Evolutionary conservation across 2,113 vertebrate genomes (phyloP), one percentile per base, ranked within the genome.

Genomic region (Callipepla squamata): DNA sequence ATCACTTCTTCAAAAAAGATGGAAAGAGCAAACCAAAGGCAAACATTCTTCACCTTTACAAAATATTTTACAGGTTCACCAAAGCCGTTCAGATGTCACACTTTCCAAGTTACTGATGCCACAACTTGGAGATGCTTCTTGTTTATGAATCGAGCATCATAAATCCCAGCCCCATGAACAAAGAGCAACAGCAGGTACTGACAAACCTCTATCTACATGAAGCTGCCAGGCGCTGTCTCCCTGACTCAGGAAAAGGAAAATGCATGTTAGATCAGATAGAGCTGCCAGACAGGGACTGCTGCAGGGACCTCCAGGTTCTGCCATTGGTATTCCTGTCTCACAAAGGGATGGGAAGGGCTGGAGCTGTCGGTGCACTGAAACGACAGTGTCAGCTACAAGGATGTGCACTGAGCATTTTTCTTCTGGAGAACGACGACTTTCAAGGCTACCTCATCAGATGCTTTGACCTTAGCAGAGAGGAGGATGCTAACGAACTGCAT

Each of bases 21-120:
- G 45, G 76, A 76, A 93, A 88, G 93, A 57, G 82, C 80, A 94
- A 96, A 85, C 91, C 90, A 82, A 63, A 95, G 87, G 91, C 80
- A 88, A 96, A 88, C 55, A 82, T 44, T 83, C 76, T 72, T 81
- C 85, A 91, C 70, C 70, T 93, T 93, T 47, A 22, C 68, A 74
- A 74, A 88, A 90, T 83, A 80, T 91, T 67, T 40, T 63, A 63
- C 61, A 28, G 80, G 80, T 81, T 86, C 59, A 36, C 51, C 66
- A 48, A 62, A 78, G 77, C 47, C 83, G 76, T 25, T 83, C 65
- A 20, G 72, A 78, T 58, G 34, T 59, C 73, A 78, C 13, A 51
- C 36, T 93, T 94, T 75, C 73, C 80, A 88, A 45, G 67, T 91
- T 91, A 92, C 75, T 94, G 91, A 86, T 28, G 36, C 87, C 45